A percentile compares a stretch with the other conserved stretches of the same genome.
Evolutionary conservation across 2,888 invertebrate species (phyloP).

Genomic region (Diogma glabrata): DNA sequence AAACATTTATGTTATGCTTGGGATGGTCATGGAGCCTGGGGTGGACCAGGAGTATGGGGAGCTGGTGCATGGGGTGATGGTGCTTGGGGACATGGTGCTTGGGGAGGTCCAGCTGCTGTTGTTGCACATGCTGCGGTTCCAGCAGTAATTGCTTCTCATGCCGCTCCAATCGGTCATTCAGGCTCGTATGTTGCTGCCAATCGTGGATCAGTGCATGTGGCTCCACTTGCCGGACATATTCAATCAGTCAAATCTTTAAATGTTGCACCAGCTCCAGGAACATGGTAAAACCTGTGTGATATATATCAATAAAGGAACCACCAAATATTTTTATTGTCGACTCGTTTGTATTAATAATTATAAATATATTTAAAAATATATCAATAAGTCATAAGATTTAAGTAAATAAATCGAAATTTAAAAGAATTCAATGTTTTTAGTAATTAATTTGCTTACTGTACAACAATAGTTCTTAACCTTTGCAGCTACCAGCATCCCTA

Average conservation of each 20-base stretch:
- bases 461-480: no score
- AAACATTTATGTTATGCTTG: no score
- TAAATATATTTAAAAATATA: no score
- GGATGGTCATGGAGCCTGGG: background rate
- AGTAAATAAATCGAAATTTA: no score
- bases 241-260: background rate
- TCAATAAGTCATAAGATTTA: no score
- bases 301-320: background rate
- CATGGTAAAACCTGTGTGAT: background rate
- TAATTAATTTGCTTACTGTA: no score
- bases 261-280: slow-evolving; percentile 5
- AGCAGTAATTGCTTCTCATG: background rate
- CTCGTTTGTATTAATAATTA: no score
- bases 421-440: no score
- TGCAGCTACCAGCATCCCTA: no score
- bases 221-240: slow-evolving; percentile 5
- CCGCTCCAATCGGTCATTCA: background rate
- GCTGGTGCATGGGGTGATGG: background rate
- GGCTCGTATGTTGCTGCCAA: background rate
- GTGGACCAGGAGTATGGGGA: background rate
- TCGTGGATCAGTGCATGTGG: slow-evolving; percentile 3
- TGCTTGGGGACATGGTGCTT: background rate
- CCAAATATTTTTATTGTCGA: no score
- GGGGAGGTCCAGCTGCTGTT: slow-evolving; percentile 30
- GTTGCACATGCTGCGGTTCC: slow-evolving; percentile 18